These are phyloP conservation scores for Upupa epops DNA, from an alignment of 2,113 vertebrate genomes.

Conservation along the genomic window DNA sequence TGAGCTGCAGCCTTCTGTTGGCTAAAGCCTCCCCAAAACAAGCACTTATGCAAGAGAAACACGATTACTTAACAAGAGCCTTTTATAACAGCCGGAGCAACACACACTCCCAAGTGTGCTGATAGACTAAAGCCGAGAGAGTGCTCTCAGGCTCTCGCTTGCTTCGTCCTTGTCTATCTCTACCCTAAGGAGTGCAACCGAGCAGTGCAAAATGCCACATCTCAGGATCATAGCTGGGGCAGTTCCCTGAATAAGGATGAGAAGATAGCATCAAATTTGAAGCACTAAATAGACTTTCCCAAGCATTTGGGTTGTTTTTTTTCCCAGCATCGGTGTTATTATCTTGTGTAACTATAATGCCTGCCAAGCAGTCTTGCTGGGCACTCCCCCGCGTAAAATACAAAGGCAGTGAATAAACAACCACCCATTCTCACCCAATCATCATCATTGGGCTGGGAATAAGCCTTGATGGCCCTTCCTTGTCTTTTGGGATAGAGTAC, in stretches of 20 bases:
- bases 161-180: background rate
- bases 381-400: background rate
- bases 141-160: background rate
- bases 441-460: background rate
- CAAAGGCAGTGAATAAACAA: background rate
- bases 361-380: background rate
- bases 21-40: conserved; percentile 32
- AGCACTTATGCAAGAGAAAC: conserved; percentile 52
- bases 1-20: background rate
- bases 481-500: no score
- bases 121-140: background rate
- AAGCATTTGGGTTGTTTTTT: background rate
- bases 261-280: background rate
- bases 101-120: background rate
- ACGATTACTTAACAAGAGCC: conserved; percentile 36
- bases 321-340: background rate
- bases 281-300: background rate
- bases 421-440: background rate
- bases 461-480: background rate
- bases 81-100: conserved; percentile 18
- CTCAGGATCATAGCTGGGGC: background rate
- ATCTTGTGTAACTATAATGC: background rate
- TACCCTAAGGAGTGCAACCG: background rate
- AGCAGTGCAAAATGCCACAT: background rate
- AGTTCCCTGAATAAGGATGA: background rate